Base-by-base conservation (phyloP, 1,140 invertebrate species). In the Meloidogyne hapla region DNA sequence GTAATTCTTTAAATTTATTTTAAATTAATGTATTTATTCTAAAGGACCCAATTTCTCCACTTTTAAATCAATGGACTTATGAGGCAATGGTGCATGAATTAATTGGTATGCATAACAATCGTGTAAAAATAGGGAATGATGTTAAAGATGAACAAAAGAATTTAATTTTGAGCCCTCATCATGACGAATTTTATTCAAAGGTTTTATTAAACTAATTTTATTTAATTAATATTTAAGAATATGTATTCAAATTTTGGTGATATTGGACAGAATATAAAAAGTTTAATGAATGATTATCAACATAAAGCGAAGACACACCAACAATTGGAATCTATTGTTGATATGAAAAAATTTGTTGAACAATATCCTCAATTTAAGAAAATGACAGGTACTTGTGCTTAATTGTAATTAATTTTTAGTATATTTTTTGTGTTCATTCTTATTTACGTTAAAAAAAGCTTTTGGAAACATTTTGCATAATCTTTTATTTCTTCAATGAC, bases 41-140 rank as follows among this genome's bases (percentile, higher is more conserved):
- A 23, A 45, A 70, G 88, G 97, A 99, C 90, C 92, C 94, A 0
- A 92, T 99, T 0, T 98, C 97, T 2, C 96, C 96, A 0, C 88
- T 99, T 65, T 88, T 99, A n/a, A 97, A 94, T 89, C 96, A 95
- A 91, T 99, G 97, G 97, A 99, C 96, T 0, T 99, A 99, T 89
- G 96, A 99, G 89, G 96, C 96, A 10, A 99, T 99, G 96, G 94
- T 99, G 2, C 96, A 99, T 88, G 96, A 99, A 89, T 88, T 99
- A 64, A 88, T 99, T 28, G 92, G 92, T 0, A 96, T 99, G 80
- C 92, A 92, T 80, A 99, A 98, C 85, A 98, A 98, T 89, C 90
- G 95, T 77, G 94, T 99, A 4, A 94, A 93, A 87, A 90, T 99
- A 67, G 83, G 88, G 8, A 94, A 94, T 88, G 95, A 98, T 81